Evolutionary conservation across 1,140 invertebrate genomes (phyloP), one percentile per base, ranked within the genome.

Genomic region (Cydia splendana): DNA sequence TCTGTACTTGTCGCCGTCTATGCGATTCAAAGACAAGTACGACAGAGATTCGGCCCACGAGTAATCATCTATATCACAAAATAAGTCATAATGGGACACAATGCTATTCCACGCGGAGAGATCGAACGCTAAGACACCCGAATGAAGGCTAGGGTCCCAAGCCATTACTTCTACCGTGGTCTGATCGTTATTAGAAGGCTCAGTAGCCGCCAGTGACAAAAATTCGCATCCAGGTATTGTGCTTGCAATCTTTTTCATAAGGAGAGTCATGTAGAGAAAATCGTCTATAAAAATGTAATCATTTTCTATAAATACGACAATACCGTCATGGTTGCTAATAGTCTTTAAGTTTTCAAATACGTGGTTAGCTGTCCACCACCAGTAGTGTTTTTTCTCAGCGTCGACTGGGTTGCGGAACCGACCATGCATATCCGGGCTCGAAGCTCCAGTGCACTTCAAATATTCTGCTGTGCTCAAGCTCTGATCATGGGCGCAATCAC

Each of bases 301-400:
- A 57, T 86, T 74, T 7, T 86, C 76, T 51, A 88, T 42, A 78
- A 88, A 88, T 51, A 86, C 38, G 65, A 86, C 76, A 9, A 82
- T 20, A 13, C 81, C 83, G 24, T 80, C 80, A 51, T 83, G 77
- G 13, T 80, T 57, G 62, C 77, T 57, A 18, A 74, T 80, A 20
- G 28, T 76, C 7, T 77, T 77, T 73, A 90, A n/a, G 74, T 82
- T 78, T 69, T 87, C 85, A 65, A 90, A 90, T 57, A 88, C 76
- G 67, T 75, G 84, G 78, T 88, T 88, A 6, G 82, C 83, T 28
- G 86, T 88, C 88, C 88, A 89, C 88, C 87, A 88, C 87, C 87
- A 88, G 38, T 81, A 81, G 74, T 87, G 87, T 75, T 90, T 90
- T n/a, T 78, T 80, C 78, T 85, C 81, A 7, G 80, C 30, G 0